phyloP scores from a whole-genome alignment of 2,888 invertebrate genomes.

The Dysmachus trigonus region DNA sequence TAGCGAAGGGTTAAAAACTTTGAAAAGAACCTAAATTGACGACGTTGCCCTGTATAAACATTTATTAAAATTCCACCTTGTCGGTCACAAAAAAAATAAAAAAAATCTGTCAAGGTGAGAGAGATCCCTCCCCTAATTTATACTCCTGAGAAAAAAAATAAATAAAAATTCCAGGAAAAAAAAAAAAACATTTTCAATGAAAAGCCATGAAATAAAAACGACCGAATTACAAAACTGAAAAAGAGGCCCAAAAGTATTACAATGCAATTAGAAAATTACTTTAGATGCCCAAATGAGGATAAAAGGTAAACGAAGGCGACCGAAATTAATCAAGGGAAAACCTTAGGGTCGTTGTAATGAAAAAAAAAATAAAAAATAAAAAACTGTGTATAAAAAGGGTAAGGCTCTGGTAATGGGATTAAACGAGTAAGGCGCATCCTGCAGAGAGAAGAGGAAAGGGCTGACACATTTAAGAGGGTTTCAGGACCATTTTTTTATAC shows the following conservation, averaged over 20 bases:
- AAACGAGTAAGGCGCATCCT: not conserved
- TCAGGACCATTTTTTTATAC: not conserved
- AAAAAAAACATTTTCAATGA: not conserved
- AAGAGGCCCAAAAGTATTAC: slow-evolving; percentile 3
- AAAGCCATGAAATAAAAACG: not conserved
- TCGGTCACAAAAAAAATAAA: not conserved
- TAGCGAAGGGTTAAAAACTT: slow-evolving; percentile 8
- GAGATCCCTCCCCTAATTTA: not conserved
- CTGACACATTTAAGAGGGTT: not conserved
- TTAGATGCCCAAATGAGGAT: not conserved
- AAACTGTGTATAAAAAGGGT: slow-evolving; percentile 15
- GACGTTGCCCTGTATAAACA: not conserved
- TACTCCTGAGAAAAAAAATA: too few species aligned
- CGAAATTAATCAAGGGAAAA: slow-evolving; percentile 27
- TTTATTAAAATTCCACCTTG: not conserved
- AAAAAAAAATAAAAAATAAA: too few species aligned
- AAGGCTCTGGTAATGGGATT: slow-evolving; percentile 3
- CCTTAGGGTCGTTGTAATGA: not conserved
- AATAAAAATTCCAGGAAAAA: not conserved
- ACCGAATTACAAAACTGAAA: not conserved
- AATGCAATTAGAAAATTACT: slow-evolving; percentile 37
- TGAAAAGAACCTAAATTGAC: slow-evolving; percentile 5
- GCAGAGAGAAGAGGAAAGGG: not conserved
- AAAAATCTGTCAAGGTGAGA: not conserved
- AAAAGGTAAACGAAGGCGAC: not conserved